Base-by-base conservation (phyloP, 2,888 invertebrate genomes). In the Crepidodera aurea region DNA sequence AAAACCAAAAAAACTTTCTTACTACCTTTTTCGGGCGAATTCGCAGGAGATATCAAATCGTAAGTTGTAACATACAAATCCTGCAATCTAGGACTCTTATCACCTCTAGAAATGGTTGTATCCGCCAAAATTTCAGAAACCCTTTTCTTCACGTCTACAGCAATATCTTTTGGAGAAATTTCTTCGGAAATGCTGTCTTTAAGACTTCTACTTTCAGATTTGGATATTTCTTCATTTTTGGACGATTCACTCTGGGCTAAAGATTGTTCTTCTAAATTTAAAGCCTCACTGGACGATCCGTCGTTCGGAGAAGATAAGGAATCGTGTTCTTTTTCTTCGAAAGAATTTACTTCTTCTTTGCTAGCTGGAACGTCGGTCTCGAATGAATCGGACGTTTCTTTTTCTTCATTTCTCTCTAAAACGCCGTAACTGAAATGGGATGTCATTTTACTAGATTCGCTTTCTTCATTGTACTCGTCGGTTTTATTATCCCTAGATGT, bases 1-100 rank as follows among this genome's bases (percentile, higher is more conserved):
- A 2, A 29, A 44, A 34, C 29, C 2, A 32, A n/a, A 25, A 2
- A 15, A 18, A 46, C 0, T 62, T 64, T n/a, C n/a, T n/a, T n/a
- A n/a, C n/a, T 50, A 80, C 80, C 76, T 68, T 70, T 69, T 70
- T 78, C 78, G 22, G 80, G 77, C 19, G 78, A 77, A 64, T 66
- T 66, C 0, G 69, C 59, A 18, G 76, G 73, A 10, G 75, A 73
- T 37, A 69, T 68, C 50, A 80, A 71, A 72, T 81, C 81, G 65
- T 80, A 80, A 1, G 81, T 76, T 25, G 79, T 81, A 1, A 76
- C 71, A 63, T 79, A 79, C 13, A 81, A 67, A 73, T 81, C 79
- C 67, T 80, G 80, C 51, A 81, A 55, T 48, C 78, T 69, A 0
- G 79, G 77, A 69, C 78, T 80, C 57, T 77, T 78, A 62, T 80